phyloP scores from a whole-genome alignment of 2,797 vertebrate species.

The Malurus leucopterus region DNA sequence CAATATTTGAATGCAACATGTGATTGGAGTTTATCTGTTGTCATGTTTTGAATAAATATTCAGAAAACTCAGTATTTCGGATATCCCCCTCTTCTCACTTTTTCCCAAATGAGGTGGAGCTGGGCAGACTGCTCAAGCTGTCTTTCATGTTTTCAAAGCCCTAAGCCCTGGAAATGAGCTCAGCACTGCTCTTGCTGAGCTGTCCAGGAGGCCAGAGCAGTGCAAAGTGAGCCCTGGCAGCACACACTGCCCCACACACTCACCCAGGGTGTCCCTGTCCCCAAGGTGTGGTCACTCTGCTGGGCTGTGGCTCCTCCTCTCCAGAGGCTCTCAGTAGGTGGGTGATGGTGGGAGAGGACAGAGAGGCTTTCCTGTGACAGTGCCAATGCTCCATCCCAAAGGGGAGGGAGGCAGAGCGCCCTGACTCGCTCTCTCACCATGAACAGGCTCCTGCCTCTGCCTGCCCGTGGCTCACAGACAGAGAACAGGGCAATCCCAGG shows the following conservation, averaged over 20 bases:
- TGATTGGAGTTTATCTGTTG: slow-evolving; percentile 63
- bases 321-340: fast-evolving
- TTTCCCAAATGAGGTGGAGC: not conserved
- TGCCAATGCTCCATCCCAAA: not conserved
- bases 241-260: not conserved
- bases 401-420: not conserved
- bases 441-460: not conserved
- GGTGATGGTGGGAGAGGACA: not conserved
- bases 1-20: slow-evolving; percentile 67
- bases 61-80: slow-evolving; percentile 36
- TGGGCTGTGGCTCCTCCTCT: not conserved
- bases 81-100: slow-evolving; percentile 28
- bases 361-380: not conserved
- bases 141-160: not conserved
- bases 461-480: not conserved
- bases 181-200: not conserved
- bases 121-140: not conserved
- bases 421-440: not conserved
- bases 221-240: fast-evolving
- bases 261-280: not conserved
- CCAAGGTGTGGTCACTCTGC: not conserved
- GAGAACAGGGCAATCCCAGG: not conserved
- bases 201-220: fast-evolving
- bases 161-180: not conserved
- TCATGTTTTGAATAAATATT: slow-evolving; percentile 61